These are phyloP conservation scores for Epinephelus moara DNA, from an alignment of 2,113 vertebrate species.

Conservation along the genomic window DNA sequence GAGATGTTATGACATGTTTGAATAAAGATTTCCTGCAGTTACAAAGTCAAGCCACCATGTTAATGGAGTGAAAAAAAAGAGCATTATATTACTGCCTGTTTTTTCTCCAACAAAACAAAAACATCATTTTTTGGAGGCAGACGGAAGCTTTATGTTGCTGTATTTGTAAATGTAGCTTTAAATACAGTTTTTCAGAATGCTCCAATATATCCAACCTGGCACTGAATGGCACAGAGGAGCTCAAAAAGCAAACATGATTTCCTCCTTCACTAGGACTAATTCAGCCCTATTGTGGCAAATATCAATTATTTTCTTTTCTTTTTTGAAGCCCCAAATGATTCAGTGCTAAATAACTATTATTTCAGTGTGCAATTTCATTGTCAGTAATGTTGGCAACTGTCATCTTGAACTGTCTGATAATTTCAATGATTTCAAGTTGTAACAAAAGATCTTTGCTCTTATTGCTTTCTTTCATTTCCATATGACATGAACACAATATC, in stretches of 20 bases:
- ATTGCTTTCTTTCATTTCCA: constrained; percentile 5
- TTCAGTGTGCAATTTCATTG: neutral
- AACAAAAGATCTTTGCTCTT: neutral
- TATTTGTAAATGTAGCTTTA: neutral
- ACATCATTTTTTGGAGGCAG: fast-evolving
- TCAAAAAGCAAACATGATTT: neutral
- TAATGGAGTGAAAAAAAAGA: neutral
- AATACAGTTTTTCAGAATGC: neutral
- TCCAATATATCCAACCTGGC: neutral
- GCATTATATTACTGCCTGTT: neutral
- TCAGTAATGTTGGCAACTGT: neutral
- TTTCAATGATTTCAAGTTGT: neutral
- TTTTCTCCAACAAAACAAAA: constrained; percentile 7
- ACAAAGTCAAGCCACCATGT: constrained; percentile 11
- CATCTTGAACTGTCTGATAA: neutral
- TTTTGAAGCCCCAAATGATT: neutral
- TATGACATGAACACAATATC: neutral
- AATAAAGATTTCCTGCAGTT: constrained; percentile 17
- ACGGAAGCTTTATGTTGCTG: neutral
- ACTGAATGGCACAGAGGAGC: neutral
- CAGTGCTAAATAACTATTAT: neutral
- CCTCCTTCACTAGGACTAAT: neutral
- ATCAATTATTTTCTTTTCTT: neutral
- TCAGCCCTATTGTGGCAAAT: neutral
- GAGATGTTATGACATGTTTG: constrained; percentile 15